These are phyloP conservation scores for Nemotelus nigrinus DNA, from an alignment of 2,888 invertebrate genomes.

Conservation along the genomic window DNA sequence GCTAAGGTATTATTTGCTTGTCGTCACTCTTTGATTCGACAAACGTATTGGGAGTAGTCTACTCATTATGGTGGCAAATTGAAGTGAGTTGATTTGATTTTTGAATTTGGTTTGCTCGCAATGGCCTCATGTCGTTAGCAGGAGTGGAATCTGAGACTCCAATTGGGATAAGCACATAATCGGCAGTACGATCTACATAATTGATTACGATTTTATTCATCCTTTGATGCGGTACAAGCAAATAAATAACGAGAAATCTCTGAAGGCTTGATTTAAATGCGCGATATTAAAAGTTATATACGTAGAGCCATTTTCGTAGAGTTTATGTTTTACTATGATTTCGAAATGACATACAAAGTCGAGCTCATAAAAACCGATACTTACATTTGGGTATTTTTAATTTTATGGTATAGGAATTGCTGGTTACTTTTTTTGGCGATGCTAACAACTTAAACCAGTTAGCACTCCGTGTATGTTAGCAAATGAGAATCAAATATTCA, in stretches of 20 bases:
- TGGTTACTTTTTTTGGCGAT: too few relatives aligned
- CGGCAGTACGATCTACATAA: constrained; percentile 37
- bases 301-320: not conserved
- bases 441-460: too few relatives aligned
- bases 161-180: constrained; percentile 39
- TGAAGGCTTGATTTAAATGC: not conserved
- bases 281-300: not conserved
- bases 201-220: constrained; percentile 33
- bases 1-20: constrained; percentile 35
- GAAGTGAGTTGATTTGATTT: constrained; percentile 12
- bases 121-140: not conserved
- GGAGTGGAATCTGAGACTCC: constrained; percentile 28
- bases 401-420: too few relatives aligned
- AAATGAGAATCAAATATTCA: too few relatives aligned
- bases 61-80: constrained; percentile 33
- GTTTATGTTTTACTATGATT: too few relatives aligned
- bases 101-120: not conserved
- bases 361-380: too few relatives aligned
- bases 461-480: too few relatives aligned
- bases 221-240: not conserved
- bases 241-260: not conserved
- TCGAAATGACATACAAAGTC: too few relatives aligned
- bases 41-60: constrained; percentile 34
- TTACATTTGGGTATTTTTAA: too few relatives aligned
- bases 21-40: constrained; percentile 42